Base-by-base conservation (phyloP, 2,113 vertebrate species). In the Fregetta grallaria region DNA sequence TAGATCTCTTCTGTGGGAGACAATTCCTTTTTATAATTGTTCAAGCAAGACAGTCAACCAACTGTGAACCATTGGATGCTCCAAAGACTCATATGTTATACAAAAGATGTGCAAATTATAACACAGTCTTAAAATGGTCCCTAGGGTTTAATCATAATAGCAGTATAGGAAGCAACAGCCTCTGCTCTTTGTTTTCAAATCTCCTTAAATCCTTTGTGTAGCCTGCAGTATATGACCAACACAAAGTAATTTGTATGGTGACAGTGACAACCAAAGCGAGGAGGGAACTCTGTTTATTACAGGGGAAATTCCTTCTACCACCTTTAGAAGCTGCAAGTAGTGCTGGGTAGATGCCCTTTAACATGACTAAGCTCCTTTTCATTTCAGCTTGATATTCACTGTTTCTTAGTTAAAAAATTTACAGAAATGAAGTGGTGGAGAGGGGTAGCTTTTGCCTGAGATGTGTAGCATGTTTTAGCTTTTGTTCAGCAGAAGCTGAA, bases 81-180 rank as follows among this genome's bases (percentile, higher is more conserved):
- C 73, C 63, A 49, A 94, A 92, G 78, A 82, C 68, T 91, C 58
- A n/a, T 72, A 56, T 87, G 61, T 87, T 85, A 19, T 56, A 95
- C 79, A 91, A 92, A 94, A 86, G 61, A 79, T 74, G 78, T 88
- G 72, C 87, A 95, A 87, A 96, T 92, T 78, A 84, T 89, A 95
- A 87, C 70, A 79, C 10, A 76, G 71, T 58, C 56, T 76, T 88
- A 68, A 95, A 96, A 91, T 67, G 71, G 71, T 96, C 92, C 94
- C 91, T 62, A 59, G 95, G 79, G 95, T 77, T 91, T 93, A 90
- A 94, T 96, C 70, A 61, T 91, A 88, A 91, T 45, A 89, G 50
- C 55, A 29, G 32, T 76, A 62, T 30, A 93, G 65, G 72, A 84
- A 86, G 52, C 45, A 81, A 87, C 65, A 94, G 71, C 29, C 44